Evolutionary conservation across 1,140 invertebrate genomes (phyloP).

Genomic region (Pseudobourletiella spinata): DNA sequence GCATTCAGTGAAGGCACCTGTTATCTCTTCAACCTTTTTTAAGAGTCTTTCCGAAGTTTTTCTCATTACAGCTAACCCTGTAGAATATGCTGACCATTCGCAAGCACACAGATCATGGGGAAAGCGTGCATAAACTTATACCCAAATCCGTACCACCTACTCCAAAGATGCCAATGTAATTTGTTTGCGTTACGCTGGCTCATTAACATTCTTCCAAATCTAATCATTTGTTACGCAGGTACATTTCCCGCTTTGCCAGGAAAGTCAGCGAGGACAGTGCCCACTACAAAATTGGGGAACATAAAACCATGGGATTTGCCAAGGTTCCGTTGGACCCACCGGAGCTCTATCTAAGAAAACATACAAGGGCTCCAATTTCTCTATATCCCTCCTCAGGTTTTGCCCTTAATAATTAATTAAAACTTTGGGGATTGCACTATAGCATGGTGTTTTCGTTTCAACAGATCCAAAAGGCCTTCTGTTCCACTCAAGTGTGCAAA

Average conservation of each 20-base stretch:
- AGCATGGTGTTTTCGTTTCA: not conserved
- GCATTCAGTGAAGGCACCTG: too few relatives aligned
- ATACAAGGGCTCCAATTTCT: conserved; percentile 21
- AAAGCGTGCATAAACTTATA: conserved; percentile 29
- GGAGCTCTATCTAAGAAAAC: conserved; percentile 22
- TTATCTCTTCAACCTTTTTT: too few relatives aligned
- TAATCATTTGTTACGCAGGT: not conserved
- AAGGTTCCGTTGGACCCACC: conserved; percentile 19
- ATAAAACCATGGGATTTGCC: conserved; percentile 22
- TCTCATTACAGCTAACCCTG: too few relatives aligned
- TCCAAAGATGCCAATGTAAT: conserved; percentile 25
- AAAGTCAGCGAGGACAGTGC: conserved; percentile 16
- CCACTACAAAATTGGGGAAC: conserved; percentile 14
- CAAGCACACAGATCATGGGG: conserved; percentile 12
- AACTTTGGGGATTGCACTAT: not conserved
- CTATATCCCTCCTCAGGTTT: conserved; percentile 6
- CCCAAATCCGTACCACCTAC: not conserved
- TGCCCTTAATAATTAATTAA: not conserved
- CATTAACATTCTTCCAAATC: too few relatives aligned
- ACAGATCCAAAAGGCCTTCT: not conserved
- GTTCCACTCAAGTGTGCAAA: not conserved
- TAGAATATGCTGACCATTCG: too few relatives aligned
- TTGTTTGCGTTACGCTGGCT: not conserved
- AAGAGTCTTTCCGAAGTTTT: too few relatives aligned
- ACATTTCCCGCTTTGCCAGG: not conserved